phyloP scores from a whole-genome alignment of 30 jellyfish, hydroid and myxozoan species.

The Cassiopea andromeda region DNA sequence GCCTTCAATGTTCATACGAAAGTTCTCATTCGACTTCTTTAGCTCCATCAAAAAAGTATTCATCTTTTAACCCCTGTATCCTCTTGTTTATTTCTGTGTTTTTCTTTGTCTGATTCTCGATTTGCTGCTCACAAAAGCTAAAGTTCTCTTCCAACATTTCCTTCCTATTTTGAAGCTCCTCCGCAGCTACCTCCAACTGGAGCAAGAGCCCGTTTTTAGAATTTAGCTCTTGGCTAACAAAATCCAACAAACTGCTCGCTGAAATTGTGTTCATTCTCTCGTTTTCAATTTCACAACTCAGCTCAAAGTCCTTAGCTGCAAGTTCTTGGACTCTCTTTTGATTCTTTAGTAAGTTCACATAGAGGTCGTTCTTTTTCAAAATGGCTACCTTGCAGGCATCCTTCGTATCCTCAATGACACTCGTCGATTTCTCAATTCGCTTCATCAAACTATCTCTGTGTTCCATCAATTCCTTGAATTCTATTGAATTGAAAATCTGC shows the following conservation, averaged over 20 bases:
- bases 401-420: conserved; percentile 60
- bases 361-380: conserved; percentile 33
- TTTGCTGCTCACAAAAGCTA: conserved; percentile 19
- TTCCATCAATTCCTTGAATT: conserved; percentile 59
- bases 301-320: conserved; percentile 41
- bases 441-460: conserved; percentile 58
- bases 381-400: conserved; percentile 52
- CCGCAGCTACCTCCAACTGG: conserved; percentile 46
- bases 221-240: conserved; percentile 59
- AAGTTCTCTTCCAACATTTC: conserved; percentile 47
- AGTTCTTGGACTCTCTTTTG: conserved; percentile 64
- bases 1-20: background rate
- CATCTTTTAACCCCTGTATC: conserved; percentile 24
- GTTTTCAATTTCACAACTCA: conserved; percentile 40
- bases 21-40: background rate
- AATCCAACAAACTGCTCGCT: conserved; percentile 59
- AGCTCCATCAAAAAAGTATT: conserved; percentile 16
- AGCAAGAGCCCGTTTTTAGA: conserved; percentile 56
- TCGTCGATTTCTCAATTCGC: conserved; percentile 56
- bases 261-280: conserved; percentile 7
- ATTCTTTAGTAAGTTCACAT: conserved; percentile 34
- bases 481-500: conserved; percentile 66
- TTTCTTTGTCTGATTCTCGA: conserved; percentile 16
- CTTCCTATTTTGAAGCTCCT: conserved; percentile 51
- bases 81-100: conserved; percentile 28